Evolutionary conservation across 1,140 invertebrate species (phyloP), one percentile per base, ranked within the genome.

Genomic region (Drosophila parvula): DNA sequence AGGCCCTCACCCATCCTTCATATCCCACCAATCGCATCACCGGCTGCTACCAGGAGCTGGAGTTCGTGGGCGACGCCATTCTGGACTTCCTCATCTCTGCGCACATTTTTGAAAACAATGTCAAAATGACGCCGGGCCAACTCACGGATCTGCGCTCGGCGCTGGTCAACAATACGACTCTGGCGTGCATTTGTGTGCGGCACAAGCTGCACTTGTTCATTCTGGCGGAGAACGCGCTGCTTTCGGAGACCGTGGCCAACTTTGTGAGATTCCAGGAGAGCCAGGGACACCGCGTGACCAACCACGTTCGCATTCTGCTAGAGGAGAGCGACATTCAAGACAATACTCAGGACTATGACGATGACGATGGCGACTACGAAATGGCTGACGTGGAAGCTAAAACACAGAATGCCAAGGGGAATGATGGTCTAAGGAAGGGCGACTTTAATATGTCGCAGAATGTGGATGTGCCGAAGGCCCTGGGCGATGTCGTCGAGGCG

Each of bases 1-100:
- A 99, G 94, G 96, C 98, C 0, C 94, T 99, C 74, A 98, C 98
- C 0, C 98, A 99, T 93, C 95, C 98, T 0, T 98, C 97, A 0
- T 98, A 96, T 93, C 95, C 95, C 48, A 94, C 95, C 10, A 98
- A 99, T 92, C 94, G 94, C 6, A 91, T 97, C 18, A 99, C 98
- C 0, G 95, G 96, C 77, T 98, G 97, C 89, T 99, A 99, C 92
- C 97, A 99, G 91, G 94, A 98, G 48, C 92, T 99, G 9, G 98
- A 99, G 92, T 99, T 99, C 92, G 93, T 99, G 5, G 98, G 98
- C 27, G 98, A 99, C 94, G 98, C 98, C 5, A 95, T 99, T 40
- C 93, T 99, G 40, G 98, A 99, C 93, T 98, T 98, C 92, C 93
- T 99, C 0, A 96, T 99, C 7, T 98, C 98, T 0, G 93, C 95